These are phyloP conservation scores for Prionailurus viverrinus DNA, from an alignment of 2,113 vertebrate genomes.

Conservation along the genomic window DNA sequence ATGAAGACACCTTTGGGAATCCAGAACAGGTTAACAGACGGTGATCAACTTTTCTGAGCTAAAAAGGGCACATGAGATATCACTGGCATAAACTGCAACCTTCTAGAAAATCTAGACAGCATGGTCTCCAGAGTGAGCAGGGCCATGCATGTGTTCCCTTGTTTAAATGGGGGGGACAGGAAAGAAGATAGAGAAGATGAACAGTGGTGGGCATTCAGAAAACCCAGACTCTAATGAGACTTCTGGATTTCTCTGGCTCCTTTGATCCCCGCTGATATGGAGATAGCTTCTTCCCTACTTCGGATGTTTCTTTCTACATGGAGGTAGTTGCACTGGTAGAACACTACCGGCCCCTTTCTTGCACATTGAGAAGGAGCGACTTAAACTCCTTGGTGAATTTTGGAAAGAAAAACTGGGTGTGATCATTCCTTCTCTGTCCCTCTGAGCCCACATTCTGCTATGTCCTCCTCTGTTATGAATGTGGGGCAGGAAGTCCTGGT, in stretches of 20 bases:
- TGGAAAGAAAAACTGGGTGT: background rate
- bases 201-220: background rate
- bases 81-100: background rate
- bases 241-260: background rate
- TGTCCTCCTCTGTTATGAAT: background rate
- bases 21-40: background rate
- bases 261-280: background rate
- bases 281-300: background rate
- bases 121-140: background rate
- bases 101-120: constrained; percentile 53
- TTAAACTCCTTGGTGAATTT: constrained; percentile 2
- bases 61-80: background rate
- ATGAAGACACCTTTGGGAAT: background rate
- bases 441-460: background rate
- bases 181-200: background rate
- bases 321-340: background rate
- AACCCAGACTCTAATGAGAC: background rate
- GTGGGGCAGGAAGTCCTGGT: background rate
- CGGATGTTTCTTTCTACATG: background rate
- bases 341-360: background rate
- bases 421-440: background rate
- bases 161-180: background rate
- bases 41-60: constrained; percentile 20
- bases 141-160: background rate
- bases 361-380: background rate